Percentiles rank a stretch among this genome's conserved stretches.
phyloP scores from a whole-genome alignment of 2,797 vertebrate species.

The Spatula versicolor region DNA sequence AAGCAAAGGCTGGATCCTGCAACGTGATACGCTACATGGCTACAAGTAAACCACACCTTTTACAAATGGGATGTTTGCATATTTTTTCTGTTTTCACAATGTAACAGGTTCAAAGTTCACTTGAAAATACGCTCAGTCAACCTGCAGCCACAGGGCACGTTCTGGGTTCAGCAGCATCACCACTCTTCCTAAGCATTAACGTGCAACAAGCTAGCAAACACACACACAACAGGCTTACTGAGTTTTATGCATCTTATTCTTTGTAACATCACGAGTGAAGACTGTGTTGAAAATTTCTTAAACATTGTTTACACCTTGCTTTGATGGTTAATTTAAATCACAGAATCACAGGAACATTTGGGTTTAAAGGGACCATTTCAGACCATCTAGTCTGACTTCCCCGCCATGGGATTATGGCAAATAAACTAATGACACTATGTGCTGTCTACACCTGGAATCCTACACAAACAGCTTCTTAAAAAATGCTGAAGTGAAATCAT shows the following conservation, averaged over 20 bases:
- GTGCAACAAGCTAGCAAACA: rapidly evolving
- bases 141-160: background rate
- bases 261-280: background rate
- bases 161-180: background rate
- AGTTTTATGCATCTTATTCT: background rate
- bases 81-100: background rate
- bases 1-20: background rate
- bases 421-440: background rate
- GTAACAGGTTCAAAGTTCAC: background rate
- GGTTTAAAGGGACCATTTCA: background rate
- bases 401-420: background rate
- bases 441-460: background rate
- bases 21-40: background rate
- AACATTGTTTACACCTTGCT: background rate
- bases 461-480: background rate
- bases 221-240: background rate
- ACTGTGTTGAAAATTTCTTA: background rate
- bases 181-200: background rate
- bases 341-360: background rate
- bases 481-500: background rate
- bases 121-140: background rate
- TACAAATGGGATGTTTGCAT: background rate
- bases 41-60: background rate
- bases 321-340: background rate
- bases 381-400: background rate